Evolutionary conservation across 2,797 vertebrate genomes (phyloP), one percentile per base, ranked within the genome.

Genomic region (Gymnoscopelus braueri): DNA sequence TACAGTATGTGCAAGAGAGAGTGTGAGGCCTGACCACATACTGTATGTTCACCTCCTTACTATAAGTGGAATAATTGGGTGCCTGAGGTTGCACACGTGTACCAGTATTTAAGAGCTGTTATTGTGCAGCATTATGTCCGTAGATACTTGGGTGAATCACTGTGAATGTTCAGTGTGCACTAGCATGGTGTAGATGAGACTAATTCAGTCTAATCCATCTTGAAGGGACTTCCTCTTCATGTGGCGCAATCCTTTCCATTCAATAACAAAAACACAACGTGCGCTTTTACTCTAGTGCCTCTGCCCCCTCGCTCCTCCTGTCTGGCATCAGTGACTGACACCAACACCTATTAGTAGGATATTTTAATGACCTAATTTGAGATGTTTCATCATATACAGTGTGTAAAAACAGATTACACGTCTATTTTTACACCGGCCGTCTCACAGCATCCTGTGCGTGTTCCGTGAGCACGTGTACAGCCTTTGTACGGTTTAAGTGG

Each of bases 231-330:
- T 82, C 71, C 82, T 82, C 71, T 70, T 51, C 32, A 62, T 26
- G 11, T 88, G 85, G 89, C 64, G 78, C 88, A 86, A 87, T 60
- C n/a, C 0, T 5, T 39, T 39, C 47, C 4, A 39, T 61, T 84
- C 60, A 82, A 82, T 23, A 84, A 56, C 64, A 50, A 26, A 7
- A 11, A 87, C 71, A 87, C 69, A 78, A 79, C 77, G 86, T 66
- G 44, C 60, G 3, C 23, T 57, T 14, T 59, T 71, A n/a, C n/a
- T 69, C 77, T 64, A 15, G 49, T 75, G 48, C 55, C 68, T 48
- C 52, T 24, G 14, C 57, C 60, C 71, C 75, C 53, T 71, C 80
- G 77, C 77, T 26, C 82, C 80, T 84, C 82, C 80, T 84, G 77
- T 84, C 79, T 56, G 79, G 65, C 75, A 84, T 80, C 83, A 55